Conservation (phyloP, 2,113 vertebrate genomes). For the Asarcornis scutulata region DNA sequence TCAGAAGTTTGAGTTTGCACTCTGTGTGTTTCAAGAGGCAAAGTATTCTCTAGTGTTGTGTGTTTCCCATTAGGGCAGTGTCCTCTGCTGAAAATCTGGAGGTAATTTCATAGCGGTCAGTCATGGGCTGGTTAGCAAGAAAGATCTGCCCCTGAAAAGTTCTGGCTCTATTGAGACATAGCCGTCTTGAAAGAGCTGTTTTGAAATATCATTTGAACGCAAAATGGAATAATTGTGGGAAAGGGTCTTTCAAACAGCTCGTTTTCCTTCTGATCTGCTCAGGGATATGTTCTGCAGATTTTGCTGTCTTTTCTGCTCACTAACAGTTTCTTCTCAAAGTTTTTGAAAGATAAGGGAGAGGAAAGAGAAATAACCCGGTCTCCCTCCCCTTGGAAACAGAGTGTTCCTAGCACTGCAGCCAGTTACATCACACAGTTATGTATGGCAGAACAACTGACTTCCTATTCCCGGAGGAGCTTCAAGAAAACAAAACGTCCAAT, state of each 20-base stretch:
- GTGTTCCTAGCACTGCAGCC: not conserved
- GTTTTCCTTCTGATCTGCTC: slow-evolving; percentile 27
- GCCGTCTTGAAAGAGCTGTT: slow-evolving; percentile 42
- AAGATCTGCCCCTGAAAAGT: slow-evolving; percentile 23
- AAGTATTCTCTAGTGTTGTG: not conserved
- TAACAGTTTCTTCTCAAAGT: slow-evolving; percentile 1
- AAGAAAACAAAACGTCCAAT: slow-evolving; percentile 22
- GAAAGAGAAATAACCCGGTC: not conserved
- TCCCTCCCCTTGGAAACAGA: not conserved
- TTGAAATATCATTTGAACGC: slow-evolving; percentile 50
- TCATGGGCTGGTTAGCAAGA: slow-evolving; percentile 48
- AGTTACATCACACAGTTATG: not conserved
- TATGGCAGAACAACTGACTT: slow-evolving; percentile 45
- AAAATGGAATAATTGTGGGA: slow-evolving; percentile 44
- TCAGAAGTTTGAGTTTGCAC: not conserved
- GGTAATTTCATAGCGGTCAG: slow-evolving; percentile 55
- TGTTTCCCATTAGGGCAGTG: slow-evolving; percentile 57
- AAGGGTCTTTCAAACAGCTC: slow-evolving; percentile 15
- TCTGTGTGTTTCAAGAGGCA: not conserved
- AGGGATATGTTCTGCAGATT: slow-evolving; percentile 12
- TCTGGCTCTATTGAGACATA: slow-evolving; percentile 39
- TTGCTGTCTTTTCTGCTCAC: not conserved
- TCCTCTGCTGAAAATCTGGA: slow-evolving; percentile 61
- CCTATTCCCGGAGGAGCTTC: slow-evolving; percentile 12
- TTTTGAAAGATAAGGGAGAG: not conserved